A percentile compares a stretch with the other conserved stretches of the same genome.
phyloP scores from a whole-genome alignment of 2,797 vertebrate species.

The Hypotaenidia philippensis region DNA sequence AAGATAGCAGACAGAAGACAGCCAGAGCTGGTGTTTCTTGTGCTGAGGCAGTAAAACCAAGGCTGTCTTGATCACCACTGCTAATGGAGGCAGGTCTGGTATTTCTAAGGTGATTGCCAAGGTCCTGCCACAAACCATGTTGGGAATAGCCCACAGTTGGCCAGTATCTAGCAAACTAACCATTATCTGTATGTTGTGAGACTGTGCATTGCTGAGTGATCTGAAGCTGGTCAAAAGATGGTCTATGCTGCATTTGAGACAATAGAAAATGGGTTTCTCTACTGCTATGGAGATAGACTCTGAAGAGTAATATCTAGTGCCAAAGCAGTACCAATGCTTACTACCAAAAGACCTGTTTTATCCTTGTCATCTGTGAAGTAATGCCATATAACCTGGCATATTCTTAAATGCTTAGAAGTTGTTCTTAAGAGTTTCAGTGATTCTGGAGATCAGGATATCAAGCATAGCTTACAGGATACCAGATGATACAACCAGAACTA shows the following conservation, averaged over 20 bases:
- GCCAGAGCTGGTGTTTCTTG: background rate
- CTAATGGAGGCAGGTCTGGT: background rate
- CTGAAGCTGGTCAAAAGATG: background rate
- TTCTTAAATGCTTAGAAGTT: background rate
- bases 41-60: background rate
- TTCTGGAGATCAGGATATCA: background rate
- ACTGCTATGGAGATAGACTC: background rate
- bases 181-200: background rate
- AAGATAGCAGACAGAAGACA: background rate
- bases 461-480: background rate
- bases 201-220: background rate
- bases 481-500: background rate
- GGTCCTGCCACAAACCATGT: background rate
- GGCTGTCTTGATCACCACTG: background rate
- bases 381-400: background rate
- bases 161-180: background rate
- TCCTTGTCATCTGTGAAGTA: background rate
- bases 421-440: background rate
- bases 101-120: background rate
- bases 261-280: background rate
- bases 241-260: background rate
- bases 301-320: background rate
- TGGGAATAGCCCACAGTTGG: background rate
- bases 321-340: background rate
- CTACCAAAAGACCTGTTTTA: background rate